Conservation (phyloP, 92 coral and sea anemone species). For the Phenganax stokvisi region DNA sequence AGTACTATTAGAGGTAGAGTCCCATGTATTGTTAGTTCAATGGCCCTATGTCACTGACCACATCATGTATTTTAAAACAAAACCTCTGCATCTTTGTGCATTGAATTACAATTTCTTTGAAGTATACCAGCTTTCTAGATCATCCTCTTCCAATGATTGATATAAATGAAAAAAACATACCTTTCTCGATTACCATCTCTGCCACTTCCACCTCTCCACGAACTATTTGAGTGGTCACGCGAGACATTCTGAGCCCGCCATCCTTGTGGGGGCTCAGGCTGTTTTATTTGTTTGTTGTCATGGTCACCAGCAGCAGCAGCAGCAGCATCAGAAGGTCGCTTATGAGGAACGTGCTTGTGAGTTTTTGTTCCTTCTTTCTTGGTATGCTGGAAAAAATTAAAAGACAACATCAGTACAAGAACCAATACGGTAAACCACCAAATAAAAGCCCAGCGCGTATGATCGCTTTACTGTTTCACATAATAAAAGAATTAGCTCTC, state of each 20-base stretch:
- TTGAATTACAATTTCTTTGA: too few relatives aligned
- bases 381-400: not conserved
- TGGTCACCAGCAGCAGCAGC: slow-evolving; percentile 16
- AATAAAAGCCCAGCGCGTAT: too few relatives aligned
- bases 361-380: slow-evolving; percentile 12
- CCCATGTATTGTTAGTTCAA: too few relatives aligned
- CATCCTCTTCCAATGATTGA: not conserved
- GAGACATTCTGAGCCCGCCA: slow-evolving; percentile 8
- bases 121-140: too few relatives aligned
- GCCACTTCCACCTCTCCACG: slow-evolving; percentile 32
- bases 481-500: too few relatives aligned
- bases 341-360: slow-evolving; percentile 5
- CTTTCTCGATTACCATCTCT: slow-evolving; percentile 22
- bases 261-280: slow-evolving; percentile 5
- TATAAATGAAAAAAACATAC: not conserved
- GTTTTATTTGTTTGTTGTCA: slow-evolving; percentile 20
- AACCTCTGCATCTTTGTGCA: too few relatives aligned
- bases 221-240: slow-evolving; percentile 16
- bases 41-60: too few relatives aligned
- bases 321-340: slow-evolving; percentile 22
- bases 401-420: too few relatives aligned
- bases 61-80: too few relatives aligned
- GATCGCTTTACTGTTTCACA: too few relatives aligned
- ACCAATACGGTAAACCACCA: too few relatives aligned
- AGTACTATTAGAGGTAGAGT: too few relatives aligned